phyloP scores from a whole-genome alignment of 2,888 invertebrate genomes.

The Chloroclystis v-ata region DNA sequence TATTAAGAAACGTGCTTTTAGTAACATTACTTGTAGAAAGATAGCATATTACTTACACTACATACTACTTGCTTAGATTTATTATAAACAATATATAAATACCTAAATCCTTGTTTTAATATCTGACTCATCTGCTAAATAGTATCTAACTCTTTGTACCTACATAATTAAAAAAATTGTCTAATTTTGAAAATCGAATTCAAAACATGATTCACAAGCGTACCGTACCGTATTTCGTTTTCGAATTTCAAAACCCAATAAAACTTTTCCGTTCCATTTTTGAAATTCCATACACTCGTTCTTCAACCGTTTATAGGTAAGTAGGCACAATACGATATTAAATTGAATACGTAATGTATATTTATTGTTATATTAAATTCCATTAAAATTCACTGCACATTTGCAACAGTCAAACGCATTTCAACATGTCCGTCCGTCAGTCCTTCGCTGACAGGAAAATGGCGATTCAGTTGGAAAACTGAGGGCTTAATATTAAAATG shows the following conservation, averaged over 20 bases:
- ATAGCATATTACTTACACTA: too few relatives aligned
- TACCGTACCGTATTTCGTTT: too few relatives aligned
- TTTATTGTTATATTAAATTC: conserved; percentile 41
- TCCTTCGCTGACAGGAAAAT: conserved; percentile 66
- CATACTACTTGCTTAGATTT: too few relatives aligned
- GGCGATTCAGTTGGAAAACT: conserved; percentile 56
- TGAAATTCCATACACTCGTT: conserved; percentile 17
- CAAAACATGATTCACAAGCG: too few relatives aligned
- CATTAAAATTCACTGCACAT: conserved; percentile 51
- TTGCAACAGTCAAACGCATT: conserved; percentile 48
- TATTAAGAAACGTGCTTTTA: conserved; percentile 10
- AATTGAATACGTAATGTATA: conserved; percentile 18
- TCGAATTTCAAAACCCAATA: not conserved
- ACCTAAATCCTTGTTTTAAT: too few relatives aligned
- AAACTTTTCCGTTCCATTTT: conserved; percentile 1
- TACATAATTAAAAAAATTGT: too few relatives aligned
- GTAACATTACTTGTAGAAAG: not conserved
- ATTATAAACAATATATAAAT: too few relatives aligned
- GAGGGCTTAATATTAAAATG: conserved; percentile 54
- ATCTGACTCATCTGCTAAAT: too few relatives aligned
- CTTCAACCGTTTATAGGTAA: conserved; percentile 39
- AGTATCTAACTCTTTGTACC: too few relatives aligned
- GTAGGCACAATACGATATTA: conserved; percentile 31
- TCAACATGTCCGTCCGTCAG: conserved; percentile 50
- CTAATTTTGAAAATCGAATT: too few relatives aligned